phyloP scores from a whole-genome alignment of 2,888 invertebrate species.

The Apamea monoglypha region DNA sequence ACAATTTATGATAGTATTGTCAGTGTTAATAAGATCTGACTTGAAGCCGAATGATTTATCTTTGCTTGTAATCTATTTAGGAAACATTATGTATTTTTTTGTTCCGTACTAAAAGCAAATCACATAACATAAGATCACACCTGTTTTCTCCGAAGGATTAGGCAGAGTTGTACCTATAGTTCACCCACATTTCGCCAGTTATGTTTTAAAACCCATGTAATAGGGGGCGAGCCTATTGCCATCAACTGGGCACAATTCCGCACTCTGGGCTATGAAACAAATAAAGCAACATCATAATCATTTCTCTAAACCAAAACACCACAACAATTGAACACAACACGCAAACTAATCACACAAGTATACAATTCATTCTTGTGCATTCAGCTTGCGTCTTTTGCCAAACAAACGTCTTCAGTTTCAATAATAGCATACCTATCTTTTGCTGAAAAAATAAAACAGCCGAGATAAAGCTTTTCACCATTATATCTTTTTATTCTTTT shows the following conservation, averaged over 20 bases:
- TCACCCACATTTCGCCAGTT: neutral
- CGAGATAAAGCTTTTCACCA: neutral
- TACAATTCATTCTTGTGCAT: neutral
- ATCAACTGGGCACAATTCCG: neutral
- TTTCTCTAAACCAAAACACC: neutral
- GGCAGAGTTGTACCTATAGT: neutral
- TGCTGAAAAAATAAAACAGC: neutral
- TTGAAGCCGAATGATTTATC: constrained; percentile 41
- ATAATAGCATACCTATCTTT: neutral
- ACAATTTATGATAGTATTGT: constrained; percentile 53
- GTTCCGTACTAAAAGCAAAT: neutral
- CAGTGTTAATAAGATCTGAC: constrained; percentile 47
- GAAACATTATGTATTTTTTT: neutral
- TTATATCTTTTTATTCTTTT: constrained; percentile 25
- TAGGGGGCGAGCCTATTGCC: neutral
- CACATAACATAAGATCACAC: neutral
- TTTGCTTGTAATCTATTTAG: constrained; percentile 3
- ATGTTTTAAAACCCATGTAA: neutral
- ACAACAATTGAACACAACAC: neutral
- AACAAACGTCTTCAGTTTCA: neutral
- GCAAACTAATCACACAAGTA: neutral
- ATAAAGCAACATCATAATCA: neutral
- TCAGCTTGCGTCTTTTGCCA: neutral
- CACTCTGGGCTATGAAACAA: neutral
- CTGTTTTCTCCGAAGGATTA: neutral